These are phyloP conservation scores for Nemurella pictetii DNA, from an alignment of 2,888 invertebrate genomes.

Conservation along the genomic window DNA sequence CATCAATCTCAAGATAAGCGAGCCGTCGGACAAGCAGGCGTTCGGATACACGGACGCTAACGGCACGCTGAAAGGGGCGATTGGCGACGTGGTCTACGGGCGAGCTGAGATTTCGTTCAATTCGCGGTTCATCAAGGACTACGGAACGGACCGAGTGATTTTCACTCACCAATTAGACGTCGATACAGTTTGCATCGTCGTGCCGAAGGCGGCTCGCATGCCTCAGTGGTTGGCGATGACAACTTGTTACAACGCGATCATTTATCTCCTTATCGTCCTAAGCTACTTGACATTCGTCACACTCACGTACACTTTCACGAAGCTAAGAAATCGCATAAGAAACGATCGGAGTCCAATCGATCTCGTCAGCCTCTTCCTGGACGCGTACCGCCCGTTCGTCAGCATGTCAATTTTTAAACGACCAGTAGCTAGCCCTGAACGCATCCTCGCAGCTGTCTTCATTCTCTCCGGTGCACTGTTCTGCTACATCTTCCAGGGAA, in stretches of 20 bases:
- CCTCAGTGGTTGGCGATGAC: slow-evolving; percentile 53
- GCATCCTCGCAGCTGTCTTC: slow-evolving; percentile 50
- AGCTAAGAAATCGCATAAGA: background rate
- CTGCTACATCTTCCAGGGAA: slow-evolving; percentile 52
- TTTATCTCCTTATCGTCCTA: background rate
- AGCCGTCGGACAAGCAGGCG: slow-evolving; percentile 28
- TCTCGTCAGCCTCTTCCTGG: slow-evolving; percentile 38
- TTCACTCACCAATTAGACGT: slow-evolving; percentile 50
- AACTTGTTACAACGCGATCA: background rate
- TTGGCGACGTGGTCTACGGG: slow-evolving; percentile 51
- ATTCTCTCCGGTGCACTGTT: slow-evolving; percentile 52
- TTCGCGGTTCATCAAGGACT: slow-evolving; percentile 52
- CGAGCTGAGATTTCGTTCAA: slow-evolving; percentile 52
- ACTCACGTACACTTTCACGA: background rate
- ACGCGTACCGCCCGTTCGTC: slow-evolving; percentile 51
- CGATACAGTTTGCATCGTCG: slow-evolving; percentile 54
- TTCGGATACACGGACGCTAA: slow-evolving; percentile 48
- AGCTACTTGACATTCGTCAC: background rate
- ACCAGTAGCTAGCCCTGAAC: slow-evolving; percentile 51
- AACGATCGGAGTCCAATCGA: background rate
- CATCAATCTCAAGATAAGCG: slow-evolving; percentile 36
- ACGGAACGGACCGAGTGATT: slow-evolving; percentile 49
- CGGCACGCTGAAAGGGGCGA: slow-evolving; percentile 50
- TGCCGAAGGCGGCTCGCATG: slow-evolving; percentile 51
- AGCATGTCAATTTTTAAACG: slow-evolving; percentile 49